Evolutionary conservation across 1,140 invertebrate species (phyloP).

Genomic region (Drosophila pallidifrons): DNA sequence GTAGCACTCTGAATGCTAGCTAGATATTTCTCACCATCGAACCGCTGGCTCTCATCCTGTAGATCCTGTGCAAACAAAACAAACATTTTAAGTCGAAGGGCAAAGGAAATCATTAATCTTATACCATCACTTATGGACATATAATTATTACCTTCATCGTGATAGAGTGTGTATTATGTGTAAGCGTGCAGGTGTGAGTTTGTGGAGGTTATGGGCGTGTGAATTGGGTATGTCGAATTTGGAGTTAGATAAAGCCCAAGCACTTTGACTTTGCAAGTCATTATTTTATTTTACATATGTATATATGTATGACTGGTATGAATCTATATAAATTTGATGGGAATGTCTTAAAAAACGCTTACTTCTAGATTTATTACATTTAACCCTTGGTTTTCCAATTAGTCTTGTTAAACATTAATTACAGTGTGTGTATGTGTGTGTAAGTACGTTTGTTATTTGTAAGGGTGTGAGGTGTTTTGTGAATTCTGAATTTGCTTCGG

Average conservation of each 20-base stretch:
- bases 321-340: constrained; percentile 48
- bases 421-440: constrained; percentile 34
- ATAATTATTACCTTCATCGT: constrained; percentile 30
- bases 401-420: constrained; percentile 69
- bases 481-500: constrained; percentile 28
- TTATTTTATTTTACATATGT: constrained; percentile 61
- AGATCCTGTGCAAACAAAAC: constrained; percentile 67
- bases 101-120: constrained; percentile 27
- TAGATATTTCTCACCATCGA: constrained; percentile 83
- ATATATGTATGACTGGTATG: constrained; percentile 46
- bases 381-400: constrained; percentile 47
- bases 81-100: background rate
- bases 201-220: background rate
- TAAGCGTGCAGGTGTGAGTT: constrained; percentile 32
- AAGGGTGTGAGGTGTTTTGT: constrained; percentile 7
- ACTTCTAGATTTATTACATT: constrained; percentile 53
- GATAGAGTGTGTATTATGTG: constrained; percentile 6
- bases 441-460: constrained; percentile 22
- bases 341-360: constrained; percentile 64
- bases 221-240: background rate
- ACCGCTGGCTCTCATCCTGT: constrained; percentile 80
- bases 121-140: constrained; percentile 9
- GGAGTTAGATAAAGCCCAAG: constrained; percentile 62
- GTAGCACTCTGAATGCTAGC: constrained; percentile 70
- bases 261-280: constrained; percentile 59